Base-by-base conservation (phyloP, 2,797 vertebrate genomes). In the Danio choprae region DNA sequence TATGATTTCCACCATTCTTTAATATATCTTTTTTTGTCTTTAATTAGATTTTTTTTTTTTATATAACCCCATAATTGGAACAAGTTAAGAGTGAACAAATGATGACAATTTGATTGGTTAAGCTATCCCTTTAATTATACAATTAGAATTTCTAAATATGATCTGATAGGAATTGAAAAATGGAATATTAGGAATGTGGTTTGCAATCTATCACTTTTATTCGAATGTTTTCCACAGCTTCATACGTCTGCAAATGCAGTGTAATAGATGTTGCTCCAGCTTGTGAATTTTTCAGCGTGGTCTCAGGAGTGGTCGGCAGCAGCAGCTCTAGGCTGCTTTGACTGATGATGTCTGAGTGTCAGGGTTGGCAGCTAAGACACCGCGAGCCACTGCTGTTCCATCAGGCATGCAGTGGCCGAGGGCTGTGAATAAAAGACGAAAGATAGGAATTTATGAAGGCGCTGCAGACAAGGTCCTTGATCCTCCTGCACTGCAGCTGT, bases 371-470 rank as follows among this genome's bases (percentile, higher is more conserved):
- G 59, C 59, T 48, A 40, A 72, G 79, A 82, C 79, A 64, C 65
- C 46, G 3, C 4, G 41, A 78, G 70, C 16, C 29, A 29, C 44
- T 48, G 79, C 36, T 10, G 43, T 59, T 59, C 69, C 77, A 79
- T 79, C 77, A 82, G 67, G 8, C 67, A 43, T 64, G 64, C 55
- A 44, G 55, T 59, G 76, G 83, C 53, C 1, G 55, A 73, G 38
- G 78, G 79, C 73, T 74, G 15, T 83, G 74, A 70, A 59, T 76
- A 81, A 84, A 86, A 84, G 46, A 59, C 15, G 51, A 74, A 76
- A 70, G 62, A 80, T 56, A 55, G 71, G 60, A 82, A 82, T 87
- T 84, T 84, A 87, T 84, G 82, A 80, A 68, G 77, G 77, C 63
- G 36, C 55, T 41, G 69, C 74, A 77, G 51, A 75, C 36, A 51